Base-by-base conservation (phyloP, 2,113 vertebrate species). In the Gallinago jamesoni region DNA sequence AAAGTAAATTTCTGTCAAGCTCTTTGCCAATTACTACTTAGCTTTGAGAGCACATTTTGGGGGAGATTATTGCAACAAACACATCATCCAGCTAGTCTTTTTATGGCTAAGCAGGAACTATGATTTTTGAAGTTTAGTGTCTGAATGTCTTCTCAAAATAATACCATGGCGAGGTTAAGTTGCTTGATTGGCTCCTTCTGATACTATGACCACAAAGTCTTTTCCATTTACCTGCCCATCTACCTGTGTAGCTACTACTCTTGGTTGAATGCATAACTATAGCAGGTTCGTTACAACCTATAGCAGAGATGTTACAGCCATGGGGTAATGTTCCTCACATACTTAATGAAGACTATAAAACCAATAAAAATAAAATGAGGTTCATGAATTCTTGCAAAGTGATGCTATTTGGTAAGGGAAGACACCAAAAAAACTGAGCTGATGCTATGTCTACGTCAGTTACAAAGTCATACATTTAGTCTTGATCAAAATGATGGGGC, bases 141-240 rank as follows among this genome's bases (percentile, higher is more conserved):
- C 33, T 43, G 43, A 87, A 30, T 25, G 9, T 53, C 66, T 84
- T 74, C 64, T 74, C n/a, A 62, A 53, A 77, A 63, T 48, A 28
- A 14, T 37, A 63, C 11, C 57, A 17, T 11, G 37, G 62, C 27
- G 16, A 43, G 2, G 0, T n/a, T 76, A 41, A 4, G 0, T 6
- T 53, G 43, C 52, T 63, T 70, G 11, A 70, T 70, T 28, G 90
- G 7, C 24, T 66, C 31, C 59, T 74, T 80, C 59, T 57, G 59
- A 63, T 55, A 41, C 33, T 60, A n/a, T 18, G 47, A 73, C 14
- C 13, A 52, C 23, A 23, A 10, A 50, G 19, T 9, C 10, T 50
- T 72, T 35, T 56, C 69, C 41, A 28, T 79, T 56, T 59, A 82
- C 37, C 18, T 27, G 22, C 4, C 14, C 5, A 30, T 17, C 5